Conservation (phyloP, 2,888 invertebrate species). For the Thysanoteuthis rhombus region DNA sequence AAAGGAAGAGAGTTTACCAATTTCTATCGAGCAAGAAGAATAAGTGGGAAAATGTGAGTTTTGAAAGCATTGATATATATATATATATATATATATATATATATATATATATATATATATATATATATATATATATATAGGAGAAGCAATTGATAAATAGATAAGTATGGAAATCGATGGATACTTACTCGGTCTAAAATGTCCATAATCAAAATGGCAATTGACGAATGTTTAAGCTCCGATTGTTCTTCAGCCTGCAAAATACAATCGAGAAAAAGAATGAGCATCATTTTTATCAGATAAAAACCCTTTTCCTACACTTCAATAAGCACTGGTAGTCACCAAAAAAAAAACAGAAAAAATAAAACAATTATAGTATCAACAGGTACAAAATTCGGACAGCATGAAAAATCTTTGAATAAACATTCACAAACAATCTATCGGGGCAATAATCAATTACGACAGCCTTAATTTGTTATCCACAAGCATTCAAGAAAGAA, state of each 20-base stretch:
- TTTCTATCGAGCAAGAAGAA: not conserved
- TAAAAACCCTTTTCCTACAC: not conserved
- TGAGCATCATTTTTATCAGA: not conserved
- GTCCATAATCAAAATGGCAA: not conserved
- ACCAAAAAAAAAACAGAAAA: too few species aligned
- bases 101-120: not conserved
- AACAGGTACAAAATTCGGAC: too few species aligned
- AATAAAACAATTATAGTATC: too few species aligned
- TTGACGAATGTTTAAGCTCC: not conserved
- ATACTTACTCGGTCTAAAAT: not conserved
- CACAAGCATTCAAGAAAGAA: too few species aligned
- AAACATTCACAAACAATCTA: too few species aligned
- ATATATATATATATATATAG: not conserved
- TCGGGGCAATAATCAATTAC: too few species aligned
- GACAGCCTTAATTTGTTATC: too few species aligned
- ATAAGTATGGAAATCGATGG: too few species aligned
- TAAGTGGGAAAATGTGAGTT: not conserved
- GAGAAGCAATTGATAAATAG: not conserved
- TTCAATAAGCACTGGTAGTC: too few species aligned
- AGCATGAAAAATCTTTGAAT: too few species aligned
- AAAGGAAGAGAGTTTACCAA: too few species aligned
- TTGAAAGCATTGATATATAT: too few species aligned
- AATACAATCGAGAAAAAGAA: not conserved
- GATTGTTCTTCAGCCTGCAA: not conserved
- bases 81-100: not conserved